These are phyloP conservation scores for Ferdinandea cuprea DNA, from an alignment of 2,888 invertebrate genomes.

Conservation along the genomic window DNA sequence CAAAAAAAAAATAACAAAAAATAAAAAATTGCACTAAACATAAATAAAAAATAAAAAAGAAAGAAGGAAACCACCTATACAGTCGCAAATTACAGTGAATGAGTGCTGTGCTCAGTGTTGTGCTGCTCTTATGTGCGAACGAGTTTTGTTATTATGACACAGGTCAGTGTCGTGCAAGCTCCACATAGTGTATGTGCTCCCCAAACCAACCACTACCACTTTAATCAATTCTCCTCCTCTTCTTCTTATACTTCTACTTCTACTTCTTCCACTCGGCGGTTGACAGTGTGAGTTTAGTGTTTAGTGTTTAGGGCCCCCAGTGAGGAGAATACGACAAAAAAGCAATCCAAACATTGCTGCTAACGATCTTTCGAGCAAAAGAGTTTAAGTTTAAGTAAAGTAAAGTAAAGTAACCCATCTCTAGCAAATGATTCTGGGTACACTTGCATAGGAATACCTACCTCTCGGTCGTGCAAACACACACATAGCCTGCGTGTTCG, in stretches of 20 bases:
- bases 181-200: slow-evolving; percentile 43
- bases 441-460: slow-evolving; percentile 39
- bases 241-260: too few relatives aligned
- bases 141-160: slow-evolving; percentile 71
- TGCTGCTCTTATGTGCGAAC: slow-evolving; percentile 50
- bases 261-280: slow-evolving; percentile 24
- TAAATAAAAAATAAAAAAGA: slow-evolving; percentile 23
- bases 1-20: slow-evolving; percentile 25
- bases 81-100: slow-evolving; percentile 27
- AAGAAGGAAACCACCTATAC: slow-evolving; percentile 45
- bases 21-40: slow-evolving; percentile 45
- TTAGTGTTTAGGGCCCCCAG: slow-evolving; percentile 24
- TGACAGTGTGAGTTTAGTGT: slow-evolving; percentile 20
- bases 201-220: slow-evolving; percentile 51
- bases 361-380: slow-evolving; percentile 59
- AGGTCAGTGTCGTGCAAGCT: slow-evolving; percentile 71
- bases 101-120: slow-evolving; percentile 29
- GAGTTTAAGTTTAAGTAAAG: too few relatives aligned
- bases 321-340: slow-evolving; percentile 2
- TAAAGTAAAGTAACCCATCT: slow-evolving; percentile 61
- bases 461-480: slow-evolving; percentile 12
- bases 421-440: slow-evolving; percentile 50
- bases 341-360: slow-evolving; percentile 7
- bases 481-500: not conserved
- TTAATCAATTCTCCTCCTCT: slow-evolving; percentile 28